These are phyloP conservation scores for Gorsachius magnificus DNA, from an alignment of 2,797 vertebrate species.

Conservation along the genomic window DNA sequence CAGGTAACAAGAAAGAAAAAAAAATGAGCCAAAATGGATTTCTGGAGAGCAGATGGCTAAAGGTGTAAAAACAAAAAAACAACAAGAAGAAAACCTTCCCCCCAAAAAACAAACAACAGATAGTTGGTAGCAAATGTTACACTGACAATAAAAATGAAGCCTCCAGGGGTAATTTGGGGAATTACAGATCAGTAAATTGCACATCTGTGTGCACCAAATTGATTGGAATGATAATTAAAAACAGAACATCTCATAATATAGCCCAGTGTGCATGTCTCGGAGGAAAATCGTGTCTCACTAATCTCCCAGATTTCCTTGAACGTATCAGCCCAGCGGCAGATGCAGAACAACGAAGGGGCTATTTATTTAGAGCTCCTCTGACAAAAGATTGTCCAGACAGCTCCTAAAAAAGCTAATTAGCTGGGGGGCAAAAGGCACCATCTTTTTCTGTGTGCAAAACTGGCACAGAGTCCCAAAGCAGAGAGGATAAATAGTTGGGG, in stretches of 20 bases:
- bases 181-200: slow-evolving; percentile 68
- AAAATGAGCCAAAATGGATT: slow-evolving; percentile 2
- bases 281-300: slow-evolving; percentile 33
- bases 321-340: not conserved
- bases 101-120: slow-evolving; percentile 8
- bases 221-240: slow-evolving; percentile 69
- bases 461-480: not conserved
- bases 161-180: slow-evolving; percentile 65
- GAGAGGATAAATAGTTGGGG: not conserved
- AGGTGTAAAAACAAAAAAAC: slow-evolving; percentile 35
- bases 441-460: not conserved
- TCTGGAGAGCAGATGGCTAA: slow-evolving; percentile 47
- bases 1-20: slow-evolving; percentile 27
- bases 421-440: not conserved
- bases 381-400: not conserved
- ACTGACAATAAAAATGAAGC: slow-evolving; percentile 57
- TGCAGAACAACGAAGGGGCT: not conserved
- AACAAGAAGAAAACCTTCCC: not conserved
- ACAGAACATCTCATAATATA: slow-evolving; percentile 63
- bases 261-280: not conserved
- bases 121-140: slow-evolving; percentile 53
- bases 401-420: slow-evolving; percentile 19
- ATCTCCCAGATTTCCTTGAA: slow-evolving; percentile 21
- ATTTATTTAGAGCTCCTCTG: slow-evolving; percentile 27
- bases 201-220: slow-evolving; percentile 66